Evolutionary conservation across 1,140 invertebrate genomes (phyloP).

Genomic region (Potamilus streckersoni): DNA sequence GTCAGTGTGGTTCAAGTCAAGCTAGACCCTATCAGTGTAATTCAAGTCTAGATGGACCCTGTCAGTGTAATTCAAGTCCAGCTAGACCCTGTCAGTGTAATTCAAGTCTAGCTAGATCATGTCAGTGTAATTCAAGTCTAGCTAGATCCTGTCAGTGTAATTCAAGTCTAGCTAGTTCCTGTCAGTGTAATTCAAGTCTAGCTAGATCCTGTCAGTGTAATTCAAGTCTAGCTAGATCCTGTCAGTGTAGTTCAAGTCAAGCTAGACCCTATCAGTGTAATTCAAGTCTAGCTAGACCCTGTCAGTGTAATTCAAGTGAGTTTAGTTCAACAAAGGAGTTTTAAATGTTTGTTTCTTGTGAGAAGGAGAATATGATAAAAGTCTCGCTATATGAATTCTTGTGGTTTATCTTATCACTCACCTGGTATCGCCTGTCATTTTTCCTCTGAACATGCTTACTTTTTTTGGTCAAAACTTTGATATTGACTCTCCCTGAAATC

Average conservation of each 20-base stretch:
- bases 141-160: too few species aligned
- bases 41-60: neutral
- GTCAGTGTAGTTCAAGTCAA: too few species aligned
- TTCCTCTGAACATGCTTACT: conserved; percentile 18
- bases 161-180: too few species aligned
- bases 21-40: too few species aligned
- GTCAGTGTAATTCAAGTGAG: neutral
- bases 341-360: neutral
- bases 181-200: too few species aligned
- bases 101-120: too few species aligned
- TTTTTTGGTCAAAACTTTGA: conserved; percentile 25
- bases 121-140: too few species aligned
- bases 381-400: neutral
- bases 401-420: conserved; percentile 1
- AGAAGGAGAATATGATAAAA: neutral
- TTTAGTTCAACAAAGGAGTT: neutral
- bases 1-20: too few species aligned
- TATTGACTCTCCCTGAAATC: conserved; percentile 24
- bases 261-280: too few species aligned
- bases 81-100: too few species aligned
- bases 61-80: neutral
- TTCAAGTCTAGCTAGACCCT: neutral
- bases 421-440: conserved; percentile 25
- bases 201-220: too few species aligned
- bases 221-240: too few species aligned